Evolutionary conservation across 2,113 vertebrate genomes (phyloP).

Genomic region (Heloderma charlesbogerti): DNA sequence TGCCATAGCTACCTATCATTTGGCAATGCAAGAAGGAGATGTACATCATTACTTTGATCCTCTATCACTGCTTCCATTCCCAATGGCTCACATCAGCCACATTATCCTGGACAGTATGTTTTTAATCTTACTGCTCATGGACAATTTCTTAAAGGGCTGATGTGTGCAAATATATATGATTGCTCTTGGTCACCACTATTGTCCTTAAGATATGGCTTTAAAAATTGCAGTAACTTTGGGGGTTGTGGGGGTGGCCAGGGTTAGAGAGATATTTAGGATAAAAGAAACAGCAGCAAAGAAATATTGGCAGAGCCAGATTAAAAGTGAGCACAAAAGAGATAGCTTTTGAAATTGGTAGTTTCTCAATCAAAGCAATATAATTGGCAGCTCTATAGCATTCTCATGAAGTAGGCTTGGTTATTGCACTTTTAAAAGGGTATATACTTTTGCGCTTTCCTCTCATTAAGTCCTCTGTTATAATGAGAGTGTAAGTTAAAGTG

Average conservation of each 20-base stretch:
- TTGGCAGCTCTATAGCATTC: background rate
- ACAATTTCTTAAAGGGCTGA: background rate
- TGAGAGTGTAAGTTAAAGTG: background rate
- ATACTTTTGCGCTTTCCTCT: background rate
- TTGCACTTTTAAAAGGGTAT: background rate
- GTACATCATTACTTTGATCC: background rate
- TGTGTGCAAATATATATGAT: background rate
- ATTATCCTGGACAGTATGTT: background rate
- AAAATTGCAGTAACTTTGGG: background rate
- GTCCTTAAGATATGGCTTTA: background rate
- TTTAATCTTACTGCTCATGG: background rate
- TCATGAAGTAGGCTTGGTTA: background rate
- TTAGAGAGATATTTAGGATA: background rate
- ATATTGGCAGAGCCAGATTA: background rate
- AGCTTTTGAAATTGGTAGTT: background rate
- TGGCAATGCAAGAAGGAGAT: background rate
- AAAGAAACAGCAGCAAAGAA: background rate
- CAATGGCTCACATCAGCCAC: background rate
- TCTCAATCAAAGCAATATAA: background rate
- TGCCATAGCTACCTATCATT: background rate
- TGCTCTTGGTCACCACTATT: background rate
- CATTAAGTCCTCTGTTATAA: background rate
- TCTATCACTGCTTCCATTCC: background rate
- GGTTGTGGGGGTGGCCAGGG: background rate
- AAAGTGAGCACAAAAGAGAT: background rate